These are phyloP conservation scores for Corythaeola cristata DNA, from an alignment of 2,113 vertebrate genomes.

Conservation along the genomic window DNA sequence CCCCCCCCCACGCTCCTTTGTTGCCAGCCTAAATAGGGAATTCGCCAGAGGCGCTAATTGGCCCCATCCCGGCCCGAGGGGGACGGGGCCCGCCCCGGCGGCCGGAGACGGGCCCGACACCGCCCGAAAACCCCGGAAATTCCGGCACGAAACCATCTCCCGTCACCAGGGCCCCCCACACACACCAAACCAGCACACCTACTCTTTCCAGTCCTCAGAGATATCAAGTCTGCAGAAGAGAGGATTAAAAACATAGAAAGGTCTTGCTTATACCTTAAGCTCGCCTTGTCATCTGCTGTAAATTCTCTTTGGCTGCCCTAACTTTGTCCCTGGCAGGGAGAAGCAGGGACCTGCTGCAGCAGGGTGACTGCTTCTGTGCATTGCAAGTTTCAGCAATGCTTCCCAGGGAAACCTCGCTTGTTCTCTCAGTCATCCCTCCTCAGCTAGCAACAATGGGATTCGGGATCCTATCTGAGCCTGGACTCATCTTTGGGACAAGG, in stretches of 20 bases:
- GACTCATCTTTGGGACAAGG: not conserved
- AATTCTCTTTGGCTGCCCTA: not conserved
- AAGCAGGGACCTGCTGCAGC: not conserved
- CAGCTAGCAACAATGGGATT: not conserved
- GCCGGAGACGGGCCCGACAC: no score
- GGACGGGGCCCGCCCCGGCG: no score
- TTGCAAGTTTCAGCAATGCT: not conserved
- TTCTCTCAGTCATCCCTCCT: not conserved
- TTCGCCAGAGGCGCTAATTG: no score
- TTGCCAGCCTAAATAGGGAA: no score
- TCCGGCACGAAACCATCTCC: no score
- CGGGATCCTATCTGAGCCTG: not conserved
- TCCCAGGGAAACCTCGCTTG: not conserved
- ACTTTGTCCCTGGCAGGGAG: not conserved
- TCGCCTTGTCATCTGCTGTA: not conserved
- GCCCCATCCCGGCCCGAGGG: no score
- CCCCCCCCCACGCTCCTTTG: no score
- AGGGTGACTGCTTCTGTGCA: not conserved
- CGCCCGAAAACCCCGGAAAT: no score
- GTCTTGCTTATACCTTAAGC: not conserved
- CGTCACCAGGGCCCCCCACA: no score
- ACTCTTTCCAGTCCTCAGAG: not conserved
- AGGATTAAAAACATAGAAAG: not conserved
- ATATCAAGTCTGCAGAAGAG: not conserved
- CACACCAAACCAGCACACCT: no score